Conservation (phyloP, 2,797 vertebrate species). For the Silurus aristotelis region DNA sequence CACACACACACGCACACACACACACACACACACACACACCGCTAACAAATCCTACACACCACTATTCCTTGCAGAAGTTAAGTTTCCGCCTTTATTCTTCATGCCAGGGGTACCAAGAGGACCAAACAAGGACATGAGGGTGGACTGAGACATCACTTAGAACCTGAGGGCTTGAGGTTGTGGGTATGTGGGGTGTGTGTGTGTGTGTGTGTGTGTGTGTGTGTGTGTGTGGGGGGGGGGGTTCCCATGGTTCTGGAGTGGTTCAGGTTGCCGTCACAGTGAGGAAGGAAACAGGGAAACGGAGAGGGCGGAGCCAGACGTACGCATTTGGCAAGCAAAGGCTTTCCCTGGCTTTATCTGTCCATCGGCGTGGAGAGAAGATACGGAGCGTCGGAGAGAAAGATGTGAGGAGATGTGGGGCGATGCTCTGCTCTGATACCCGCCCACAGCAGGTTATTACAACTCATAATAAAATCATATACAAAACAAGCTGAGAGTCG, state of each 20-base stretch:
- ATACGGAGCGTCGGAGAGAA: no score
- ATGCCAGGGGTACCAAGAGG: not conserved
- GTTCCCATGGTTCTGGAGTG: not conserved
- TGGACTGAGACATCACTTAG: not conserved
- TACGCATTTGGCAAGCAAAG: not conserved
- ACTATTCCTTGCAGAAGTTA: not conserved
- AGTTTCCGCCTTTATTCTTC: not conserved
- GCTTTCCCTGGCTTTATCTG: no score
- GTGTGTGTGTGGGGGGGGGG: no score
- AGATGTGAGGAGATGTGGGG: no score
- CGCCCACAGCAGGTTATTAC: no score
- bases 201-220: no score
- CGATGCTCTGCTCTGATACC: no score
- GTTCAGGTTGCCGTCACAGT: not conserved
- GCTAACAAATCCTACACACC: not conserved
- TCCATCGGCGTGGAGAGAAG: no score
- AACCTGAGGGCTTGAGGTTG: no score
- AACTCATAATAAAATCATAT: no score
- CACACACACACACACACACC: not conserved
- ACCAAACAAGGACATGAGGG: constrained; percentile 15
- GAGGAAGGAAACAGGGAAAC: not conserved
- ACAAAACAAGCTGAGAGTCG: no score
- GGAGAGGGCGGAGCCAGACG: not conserved
- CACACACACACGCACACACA: not conserved
- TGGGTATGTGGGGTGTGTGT: no score